Evolutionary conservation across 2,888 invertebrate genomes (phyloP).

Genomic region (Proisotoma minuta): DNA sequence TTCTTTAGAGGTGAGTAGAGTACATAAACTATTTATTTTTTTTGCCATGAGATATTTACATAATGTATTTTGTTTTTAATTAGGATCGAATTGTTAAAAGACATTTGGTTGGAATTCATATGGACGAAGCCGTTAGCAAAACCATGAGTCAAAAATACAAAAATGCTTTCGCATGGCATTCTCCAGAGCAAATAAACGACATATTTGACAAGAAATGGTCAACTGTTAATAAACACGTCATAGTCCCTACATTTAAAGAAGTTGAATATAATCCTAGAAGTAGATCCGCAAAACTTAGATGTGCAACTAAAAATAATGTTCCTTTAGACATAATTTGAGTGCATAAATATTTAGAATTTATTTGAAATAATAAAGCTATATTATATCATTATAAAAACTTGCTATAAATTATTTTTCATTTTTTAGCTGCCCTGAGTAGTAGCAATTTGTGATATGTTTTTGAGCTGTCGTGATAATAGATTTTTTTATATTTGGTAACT

Average conservation of each 20-base stretch:
- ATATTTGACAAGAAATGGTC: constrained; percentile 68
- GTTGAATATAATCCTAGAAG: constrained; percentile 74
- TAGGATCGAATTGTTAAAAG: constrained; percentile 92
- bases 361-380: too few relatives aligned
- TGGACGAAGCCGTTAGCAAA: constrained; percentile 64
- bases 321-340: not conserved
- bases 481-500: too few relatives aligned
- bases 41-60: not conserved
- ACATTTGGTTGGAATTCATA: constrained; percentile 72
- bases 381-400: too few relatives aligned
- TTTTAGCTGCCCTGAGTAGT: too few relatives aligned
- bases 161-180: constrained; percentile 60
- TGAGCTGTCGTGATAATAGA: too few relatives aligned
- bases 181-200: constrained; percentile 59
- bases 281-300: constrained; percentile 82
- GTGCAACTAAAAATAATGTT: constrained; percentile 61
- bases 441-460: too few relatives aligned
- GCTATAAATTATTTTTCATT: too few relatives aligned
- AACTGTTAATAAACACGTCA: constrained; percentile 73
- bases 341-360: too few relatives aligned
- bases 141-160: constrained; percentile 67
- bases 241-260: constrained; percentile 69
- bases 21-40: not conserved
- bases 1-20: constrained; percentile 54
- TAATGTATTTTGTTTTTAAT: constrained; percentile 50